These are phyloP conservation scores for Aphelenchoides fujianensis DNA, from an alignment of 1,140 invertebrate genomes.

Conservation along the genomic window DNA sequence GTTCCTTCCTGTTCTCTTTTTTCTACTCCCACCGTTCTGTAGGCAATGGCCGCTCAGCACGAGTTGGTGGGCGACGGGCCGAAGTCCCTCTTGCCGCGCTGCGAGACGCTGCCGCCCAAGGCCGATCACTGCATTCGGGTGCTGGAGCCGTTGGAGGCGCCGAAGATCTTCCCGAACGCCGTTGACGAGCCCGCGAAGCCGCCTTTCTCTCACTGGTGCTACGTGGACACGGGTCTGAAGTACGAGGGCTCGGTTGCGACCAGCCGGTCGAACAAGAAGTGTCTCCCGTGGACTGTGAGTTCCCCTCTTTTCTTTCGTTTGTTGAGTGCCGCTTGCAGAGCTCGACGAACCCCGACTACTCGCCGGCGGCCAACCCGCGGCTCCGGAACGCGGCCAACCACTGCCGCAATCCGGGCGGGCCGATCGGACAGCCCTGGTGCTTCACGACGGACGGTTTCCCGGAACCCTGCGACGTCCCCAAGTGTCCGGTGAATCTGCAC, in stretches of 20 bases:
- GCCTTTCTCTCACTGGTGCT: conserved; percentile 43
- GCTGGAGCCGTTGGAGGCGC: conserved; percentile 30
- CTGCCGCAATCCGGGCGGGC: conserved; percentile 83
- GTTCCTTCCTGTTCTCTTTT: no score
- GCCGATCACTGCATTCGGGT: conserved; percentile 37
- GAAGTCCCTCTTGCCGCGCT: conserved; percentile 43
- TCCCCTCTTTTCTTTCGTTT: conserved; percentile 15
- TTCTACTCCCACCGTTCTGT: no score
- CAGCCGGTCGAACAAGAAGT: conserved; percentile 26
- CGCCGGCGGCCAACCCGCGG: conserved; percentile 69
- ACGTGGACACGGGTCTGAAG: conserved; percentile 40
- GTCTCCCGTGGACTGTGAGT: conserved; percentile 38
- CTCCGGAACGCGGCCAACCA: conserved; percentile 81
- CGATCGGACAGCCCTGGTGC: conserved; percentile 82
- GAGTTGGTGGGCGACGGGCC: conserved; percentile 50
- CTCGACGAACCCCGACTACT: conserved; percentile 24
- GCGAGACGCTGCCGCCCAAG: conserved; percentile 31
- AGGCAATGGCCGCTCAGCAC: conserved; percentile 52
- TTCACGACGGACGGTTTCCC: conserved; percentile 68
- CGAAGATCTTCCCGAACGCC: neutral
- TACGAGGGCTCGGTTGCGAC: conserved; percentile 42
- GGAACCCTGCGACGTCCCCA: conserved; percentile 75
- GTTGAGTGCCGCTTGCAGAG: neutral
- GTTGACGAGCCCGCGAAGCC: conserved; percentile 3
- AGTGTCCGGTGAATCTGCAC: conserved; percentile 35